Percentiles rank a stretch among this genome's conserved stretches.
phyloP scores from a whole-genome alignment of 2,113 vertebrate species.

The Pandion haliaetus region DNA sequence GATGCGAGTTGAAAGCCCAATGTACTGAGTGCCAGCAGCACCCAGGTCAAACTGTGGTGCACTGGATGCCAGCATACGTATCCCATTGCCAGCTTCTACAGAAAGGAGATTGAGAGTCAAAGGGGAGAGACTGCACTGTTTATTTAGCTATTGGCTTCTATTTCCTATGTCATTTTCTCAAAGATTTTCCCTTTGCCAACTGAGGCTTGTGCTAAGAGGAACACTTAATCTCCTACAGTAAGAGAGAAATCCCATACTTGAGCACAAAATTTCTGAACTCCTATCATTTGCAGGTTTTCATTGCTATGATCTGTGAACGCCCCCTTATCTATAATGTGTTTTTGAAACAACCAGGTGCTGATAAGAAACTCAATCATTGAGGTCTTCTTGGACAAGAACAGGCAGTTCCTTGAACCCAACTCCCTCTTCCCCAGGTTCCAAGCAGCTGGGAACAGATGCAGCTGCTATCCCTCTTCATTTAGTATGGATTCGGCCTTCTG shows the following conservation, averaged over 20 bases:
- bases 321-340: not conserved
- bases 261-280: not conserved
- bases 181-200: conserved; percentile 2
- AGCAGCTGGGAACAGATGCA: not conserved
- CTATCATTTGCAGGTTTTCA: not conserved
- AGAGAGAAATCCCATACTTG: not conserved
- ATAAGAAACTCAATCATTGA: not conserved
- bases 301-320: not conserved
- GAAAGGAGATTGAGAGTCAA: not conserved
- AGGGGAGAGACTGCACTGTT: not conserved
- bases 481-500: not conserved
- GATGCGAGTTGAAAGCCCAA: not conserved
- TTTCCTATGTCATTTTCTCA: not conserved
- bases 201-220: not conserved
- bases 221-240: not conserved
- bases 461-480: not conserved
- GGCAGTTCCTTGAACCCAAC: not conserved
- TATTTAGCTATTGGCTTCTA: not conserved
- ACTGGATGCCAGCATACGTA: not conserved
- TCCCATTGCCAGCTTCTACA: not conserved
- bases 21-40: not conserved
- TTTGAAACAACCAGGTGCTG: not conserved
- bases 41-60: not conserved
- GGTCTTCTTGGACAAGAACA: not conserved
- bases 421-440: not conserved